Percentiles rank a stretch among this genome's conserved stretches.
Evolutionary conservation across 1,140 invertebrate genomes (phyloP).

Genomic region (Mamestra configurata): DNA sequence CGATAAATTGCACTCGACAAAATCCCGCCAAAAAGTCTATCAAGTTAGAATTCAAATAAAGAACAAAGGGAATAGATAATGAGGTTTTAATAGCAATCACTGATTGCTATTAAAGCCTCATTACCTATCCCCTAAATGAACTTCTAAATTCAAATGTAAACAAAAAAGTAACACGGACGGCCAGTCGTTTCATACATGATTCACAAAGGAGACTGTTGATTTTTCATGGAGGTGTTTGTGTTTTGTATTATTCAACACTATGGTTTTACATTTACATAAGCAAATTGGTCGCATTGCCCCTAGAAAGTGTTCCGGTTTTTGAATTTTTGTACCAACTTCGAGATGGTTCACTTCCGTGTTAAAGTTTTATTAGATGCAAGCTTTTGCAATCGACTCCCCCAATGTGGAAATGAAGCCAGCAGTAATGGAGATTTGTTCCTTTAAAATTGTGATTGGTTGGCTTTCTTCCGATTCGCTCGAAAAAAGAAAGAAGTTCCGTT

Average conservation of each 20-base stretch:
- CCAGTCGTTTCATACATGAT: slow-evolving; percentile 58
- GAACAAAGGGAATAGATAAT: too few relatives aligned
- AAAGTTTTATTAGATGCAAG: slow-evolving; percentile 38
- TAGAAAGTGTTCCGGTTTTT: slow-evolving; percentile 6
- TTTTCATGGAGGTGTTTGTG: slow-evolving; percentile 52
- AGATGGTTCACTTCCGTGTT: not conserved
- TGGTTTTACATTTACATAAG: slow-evolving; percentile 49
- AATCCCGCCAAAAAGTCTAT: too few relatives aligned
- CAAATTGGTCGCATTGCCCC: slow-evolving; percentile 39
- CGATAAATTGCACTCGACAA: too few relatives aligned
- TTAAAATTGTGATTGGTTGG: slow-evolving; percentile 35
- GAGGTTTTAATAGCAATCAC: too few relatives aligned
- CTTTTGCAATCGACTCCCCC: not conserved
- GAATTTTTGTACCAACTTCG: slow-evolving; percentile 23
- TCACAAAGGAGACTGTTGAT: slow-evolving; percentile 57
- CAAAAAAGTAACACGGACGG: slow-evolving; percentile 36
- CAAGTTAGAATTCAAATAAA: not conserved
- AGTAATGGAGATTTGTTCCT: slow-evolving; percentile 26
- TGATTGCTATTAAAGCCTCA: not conserved
- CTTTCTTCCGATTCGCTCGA: not conserved
- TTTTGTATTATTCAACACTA: slow-evolving; percentile 57
- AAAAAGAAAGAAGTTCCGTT: not conserved
- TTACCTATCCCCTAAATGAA: not conserved
- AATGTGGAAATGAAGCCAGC: slow-evolving; percentile 11
- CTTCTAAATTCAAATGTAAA: slow-evolving; percentile 1